Percentiles rank a stretch among this genome's conserved stretches.
These are phyloP conservation scores for Drosophila pseudotakahashii DNA, from an alignment of 2,888 invertebrate genomes.

Conservation along the genomic window DNA sequence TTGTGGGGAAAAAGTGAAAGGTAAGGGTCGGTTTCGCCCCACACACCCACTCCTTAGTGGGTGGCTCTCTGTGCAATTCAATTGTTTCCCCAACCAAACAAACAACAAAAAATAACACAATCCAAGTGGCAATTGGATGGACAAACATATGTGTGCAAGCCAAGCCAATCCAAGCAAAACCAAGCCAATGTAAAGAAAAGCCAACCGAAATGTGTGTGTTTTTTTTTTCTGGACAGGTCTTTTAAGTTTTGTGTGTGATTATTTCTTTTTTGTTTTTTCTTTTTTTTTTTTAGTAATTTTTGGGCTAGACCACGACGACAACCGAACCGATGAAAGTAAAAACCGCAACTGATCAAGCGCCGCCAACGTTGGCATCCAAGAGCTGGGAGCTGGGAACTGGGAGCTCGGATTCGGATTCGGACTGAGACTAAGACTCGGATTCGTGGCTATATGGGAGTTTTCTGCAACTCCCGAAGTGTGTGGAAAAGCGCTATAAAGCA, in stretches of 20 bases:
- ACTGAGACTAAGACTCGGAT: slow-evolving; percentile 16
- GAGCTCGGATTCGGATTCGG: slow-evolving; percentile 17
- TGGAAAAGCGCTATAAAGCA: slow-evolving; percentile 67
- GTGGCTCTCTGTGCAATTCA: slow-evolving; percentile 43
- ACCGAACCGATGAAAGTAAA: slow-evolving; percentile 84
- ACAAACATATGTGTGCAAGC: slow-evolving; percentile 52
- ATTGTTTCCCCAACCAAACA: slow-evolving; percentile 42
- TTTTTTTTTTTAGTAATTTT: slow-evolving; percentile 5
- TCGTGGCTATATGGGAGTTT: slow-evolving; percentile 8
- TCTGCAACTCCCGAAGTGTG: slow-evolving; percentile 26
- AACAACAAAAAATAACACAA: slow-evolving; percentile 22
- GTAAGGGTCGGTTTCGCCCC: slow-evolving; percentile 1
- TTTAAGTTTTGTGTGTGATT: background rate
- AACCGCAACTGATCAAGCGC: slow-evolving; percentile 84
- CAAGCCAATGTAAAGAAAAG: slow-evolving; percentile 41
- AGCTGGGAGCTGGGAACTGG: slow-evolving; percentile 44
- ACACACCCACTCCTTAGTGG: background rate
- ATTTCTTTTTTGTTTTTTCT: no score
- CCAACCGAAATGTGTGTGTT: slow-evolving; percentile 39
- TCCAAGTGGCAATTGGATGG: slow-evolving; percentile 59
- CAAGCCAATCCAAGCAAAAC: slow-evolving; percentile 25
- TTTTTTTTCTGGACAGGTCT: slow-evolving; percentile 19
- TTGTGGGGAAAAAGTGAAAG: background rate
- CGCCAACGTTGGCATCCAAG: slow-evolving; percentile 52
- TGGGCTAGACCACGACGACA: slow-evolving; percentile 51